Base-by-base conservation (phyloP, 2,113 vertebrate genomes). In the Plotosus lineatus region DNA sequence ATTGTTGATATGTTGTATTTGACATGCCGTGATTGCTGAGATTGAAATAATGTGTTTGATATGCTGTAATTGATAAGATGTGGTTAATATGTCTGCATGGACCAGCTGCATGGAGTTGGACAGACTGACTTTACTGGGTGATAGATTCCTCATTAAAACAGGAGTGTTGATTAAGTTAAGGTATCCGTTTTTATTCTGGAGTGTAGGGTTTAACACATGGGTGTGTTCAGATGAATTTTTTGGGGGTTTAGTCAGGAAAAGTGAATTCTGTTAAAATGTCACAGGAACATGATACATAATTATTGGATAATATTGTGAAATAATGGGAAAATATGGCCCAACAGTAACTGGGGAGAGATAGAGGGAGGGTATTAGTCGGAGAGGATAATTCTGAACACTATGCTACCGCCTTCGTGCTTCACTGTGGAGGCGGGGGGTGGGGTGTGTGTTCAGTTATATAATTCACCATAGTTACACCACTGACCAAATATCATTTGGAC, bases 11-110 rank as follows among this genome's bases (percentile, higher is more conserved):
- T n/a, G 21, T 8, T 21, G 53, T 56, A 23, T n/a, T 56, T 26
- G 53, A 56, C 10, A 56, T 23, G 9, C 23, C 14, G 56, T 60
- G 58, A 61, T 33, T 15, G 31, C 31, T 61, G 8, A 17, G 28
- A 12, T n/a, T n/a, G n/a, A n/a, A n/a, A n/a, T n/a, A n/a, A n/a
- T 61, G 58, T 33, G 6, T 14, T 61, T 61, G 28, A 61, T 17
- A 33, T n/a, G 14, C 28, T 61, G 28, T 61, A 19, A 1, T 38
- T 40, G 36, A 66, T 40, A 44, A 46, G 28, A 19, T 72, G 68
- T 72, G 69, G 19, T 72, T 33, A 21, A 50, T 31, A 85, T n/a
- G 78, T 58, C 5, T 83, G 88, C 88, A 88, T 90, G 90, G 77
- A 76, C 68, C 80, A 80, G 72, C 51, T 55, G 85, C 85, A 86